phyloP scores from a whole-genome alignment of 2,888 invertebrate species.

The Protonemura montana region DNA sequence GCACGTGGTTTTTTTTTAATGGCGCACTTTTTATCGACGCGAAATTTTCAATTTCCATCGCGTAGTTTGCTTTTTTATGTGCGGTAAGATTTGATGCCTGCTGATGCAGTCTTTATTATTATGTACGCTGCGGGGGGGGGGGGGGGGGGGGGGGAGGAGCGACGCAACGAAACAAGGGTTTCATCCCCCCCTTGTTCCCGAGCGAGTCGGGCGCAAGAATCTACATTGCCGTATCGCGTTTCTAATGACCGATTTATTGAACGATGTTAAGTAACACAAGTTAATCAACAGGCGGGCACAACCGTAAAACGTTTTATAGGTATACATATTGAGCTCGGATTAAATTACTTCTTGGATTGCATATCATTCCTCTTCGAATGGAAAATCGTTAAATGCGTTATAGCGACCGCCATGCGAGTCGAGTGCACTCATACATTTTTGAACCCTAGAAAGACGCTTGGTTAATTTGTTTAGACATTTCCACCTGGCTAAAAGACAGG shows the following conservation, averaged over 20 bases:
- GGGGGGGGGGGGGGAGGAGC: not conserved
- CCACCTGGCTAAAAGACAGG: not conserved
- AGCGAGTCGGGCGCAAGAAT: not conserved
- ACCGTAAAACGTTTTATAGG: not conserved
- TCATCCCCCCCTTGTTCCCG: not conserved
- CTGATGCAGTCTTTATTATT: not conserved
- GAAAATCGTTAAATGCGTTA: too few species aligned
- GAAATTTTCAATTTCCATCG: slow-evolving; percentile 35
- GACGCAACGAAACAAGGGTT: not conserved
- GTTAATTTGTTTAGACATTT: not conserved
- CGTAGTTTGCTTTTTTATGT: not conserved
- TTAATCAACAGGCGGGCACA: not conserved
- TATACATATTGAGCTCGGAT: not conserved
- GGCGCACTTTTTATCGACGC: slow-evolving; percentile 33
- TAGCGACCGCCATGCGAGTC: too few species aligned
- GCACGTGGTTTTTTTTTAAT: slow-evolving; percentile 28
- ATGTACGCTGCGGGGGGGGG: not conserved
- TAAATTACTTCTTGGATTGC: not conserved
- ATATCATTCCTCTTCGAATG: too few species aligned
- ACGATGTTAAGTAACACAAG: not conserved
- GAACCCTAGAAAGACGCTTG: not conserved
- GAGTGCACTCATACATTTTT: not conserved
- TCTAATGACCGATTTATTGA: not conserved
- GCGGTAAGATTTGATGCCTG: slow-evolving; percentile 20
- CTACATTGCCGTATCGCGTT: not conserved